Evolutionary conservation across 2,797 vertebrate genomes (phyloP).

Genomic region (Pipistrellus pygmaeus): DNA sequence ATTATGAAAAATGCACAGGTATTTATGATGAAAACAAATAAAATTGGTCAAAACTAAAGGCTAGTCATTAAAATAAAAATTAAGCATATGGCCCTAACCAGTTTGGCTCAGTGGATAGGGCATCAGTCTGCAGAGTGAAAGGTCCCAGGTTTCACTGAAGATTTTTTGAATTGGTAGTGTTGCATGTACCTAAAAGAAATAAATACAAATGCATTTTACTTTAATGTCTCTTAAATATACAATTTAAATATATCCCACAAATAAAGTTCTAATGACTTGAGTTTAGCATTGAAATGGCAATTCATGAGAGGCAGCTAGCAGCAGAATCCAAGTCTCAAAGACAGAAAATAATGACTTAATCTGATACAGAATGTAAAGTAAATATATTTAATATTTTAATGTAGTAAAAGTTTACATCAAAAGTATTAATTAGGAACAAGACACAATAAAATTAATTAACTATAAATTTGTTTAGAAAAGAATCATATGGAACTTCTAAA

Average conservation of each 20-base stretch:
- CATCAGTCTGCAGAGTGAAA: too few relatives aligned
- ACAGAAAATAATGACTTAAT: not conserved
- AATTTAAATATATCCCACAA: not conserved
- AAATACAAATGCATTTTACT: not conserved
- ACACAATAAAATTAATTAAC: not conserved
- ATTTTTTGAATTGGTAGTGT: not conserved
- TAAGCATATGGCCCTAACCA: not conserved
- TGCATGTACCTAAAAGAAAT: not conserved
- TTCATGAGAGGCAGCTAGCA: not conserved
- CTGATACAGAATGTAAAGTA: not conserved
- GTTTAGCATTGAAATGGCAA: not conserved
- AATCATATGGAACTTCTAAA: not conserved
- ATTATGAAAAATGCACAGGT: not conserved
- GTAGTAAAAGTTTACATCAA: not conserved
- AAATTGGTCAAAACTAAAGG: not conserved
- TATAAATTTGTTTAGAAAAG: not conserved
- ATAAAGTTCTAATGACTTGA: not conserved
- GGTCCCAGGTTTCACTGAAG: not conserved
- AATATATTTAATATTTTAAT: not conserved
- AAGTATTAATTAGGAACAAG: not conserved
- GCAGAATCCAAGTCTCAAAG: not conserved
- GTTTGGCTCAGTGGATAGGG: too few relatives aligned
- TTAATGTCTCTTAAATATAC: not conserved
- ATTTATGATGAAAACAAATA: not conserved
- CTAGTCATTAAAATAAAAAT: not conserved